Conservation (phyloP, 2,888 invertebrate species). For the Drosophila mimetica region DNA sequence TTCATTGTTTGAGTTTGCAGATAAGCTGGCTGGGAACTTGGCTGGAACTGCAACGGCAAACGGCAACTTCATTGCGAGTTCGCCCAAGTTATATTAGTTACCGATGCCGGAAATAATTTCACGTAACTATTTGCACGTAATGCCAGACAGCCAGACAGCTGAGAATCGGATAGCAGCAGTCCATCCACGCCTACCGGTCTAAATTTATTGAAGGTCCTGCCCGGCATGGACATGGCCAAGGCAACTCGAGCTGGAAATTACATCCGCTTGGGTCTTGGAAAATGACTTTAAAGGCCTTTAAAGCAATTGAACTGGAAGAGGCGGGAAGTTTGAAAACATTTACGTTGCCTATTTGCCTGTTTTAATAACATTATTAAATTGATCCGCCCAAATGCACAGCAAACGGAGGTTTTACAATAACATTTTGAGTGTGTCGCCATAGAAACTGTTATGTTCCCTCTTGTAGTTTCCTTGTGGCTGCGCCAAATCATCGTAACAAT, state of each 20-base stretch:
- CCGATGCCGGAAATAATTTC: conserved; percentile 74
- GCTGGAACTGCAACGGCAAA: conserved; percentile 49
- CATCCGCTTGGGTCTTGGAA: conserved; percentile 51
- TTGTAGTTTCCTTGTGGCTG: conserved; percentile 3
- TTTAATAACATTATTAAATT: conserved; percentile 55
- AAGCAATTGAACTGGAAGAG: background rate
- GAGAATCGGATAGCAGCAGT: conserved; percentile 25
- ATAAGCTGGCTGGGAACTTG: conserved; percentile 10
- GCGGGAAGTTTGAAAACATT: conserved; percentile 11
- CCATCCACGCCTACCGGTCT: conserved; percentile 49
- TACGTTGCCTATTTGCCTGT: conserved; percentile 9
- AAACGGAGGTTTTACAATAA: conserved; percentile 1
- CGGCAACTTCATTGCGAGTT: conserved; percentile 59
- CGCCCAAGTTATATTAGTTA: conserved; percentile 64
- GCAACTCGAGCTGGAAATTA: conserved; percentile 67
- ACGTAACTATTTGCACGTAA: conserved; percentile 75
- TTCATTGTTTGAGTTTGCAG: conserved; percentile 22
- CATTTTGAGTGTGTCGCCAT: conserved; percentile 13
- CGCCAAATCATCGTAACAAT: conserved; percentile 15
- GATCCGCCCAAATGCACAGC: conserved; percentile 32
- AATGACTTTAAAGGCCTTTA: background rate
- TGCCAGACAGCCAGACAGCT: conserved; percentile 41
- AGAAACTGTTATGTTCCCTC: conserved; percentile 3
- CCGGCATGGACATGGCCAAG: conserved; percentile 42
- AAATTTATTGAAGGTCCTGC: conserved; percentile 56